These are phyloP conservation scores for Corythornis vintsioides DNA, from an alignment of 2,113 vertebrate genomes.

Conservation along the genomic window DNA sequence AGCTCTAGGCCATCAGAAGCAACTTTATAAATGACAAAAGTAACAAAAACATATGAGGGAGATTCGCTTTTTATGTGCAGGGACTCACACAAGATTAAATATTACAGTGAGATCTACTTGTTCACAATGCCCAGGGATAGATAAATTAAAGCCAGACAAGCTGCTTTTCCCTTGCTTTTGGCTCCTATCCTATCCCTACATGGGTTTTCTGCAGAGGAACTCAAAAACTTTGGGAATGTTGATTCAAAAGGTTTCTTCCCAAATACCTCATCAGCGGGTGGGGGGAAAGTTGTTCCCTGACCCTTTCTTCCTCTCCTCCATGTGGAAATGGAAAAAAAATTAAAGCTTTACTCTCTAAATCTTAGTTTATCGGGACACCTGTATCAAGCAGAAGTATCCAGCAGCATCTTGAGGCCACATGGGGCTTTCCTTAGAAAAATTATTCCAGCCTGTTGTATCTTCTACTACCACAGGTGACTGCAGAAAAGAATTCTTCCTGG, in stretches of 20 bases:
- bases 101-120: constrained; percentile 20
- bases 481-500: not conserved
- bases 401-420: not conserved
- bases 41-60: not conserved
- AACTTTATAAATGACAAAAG: constrained; percentile 7
- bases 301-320: constrained; percentile 1
- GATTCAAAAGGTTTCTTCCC: constrained; percentile 61
- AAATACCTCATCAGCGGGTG: constrained; percentile 18
- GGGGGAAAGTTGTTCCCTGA: not conserved
- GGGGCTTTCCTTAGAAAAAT: not conserved
- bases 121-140: constrained; percentile 43
- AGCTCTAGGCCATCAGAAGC: not conserved
- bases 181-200: constrained; percentile 39
- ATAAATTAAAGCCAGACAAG: constrained; percentile 61
- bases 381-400: not conserved
- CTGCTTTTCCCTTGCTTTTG: constrained; percentile 39
- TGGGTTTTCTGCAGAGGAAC: constrained; percentile 41
- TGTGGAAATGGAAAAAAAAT: not conserved
- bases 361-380: not conserved
- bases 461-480: not conserved
- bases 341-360: not conserved
- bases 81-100: not conserved
- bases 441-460: not conserved
- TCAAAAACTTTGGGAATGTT: constrained; percentile 53
- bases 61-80: not conserved